Evolutionary conservation across 2,113 vertebrate genomes (phyloP).

Genomic region (Anarrhichthys ocellatus): DNA sequence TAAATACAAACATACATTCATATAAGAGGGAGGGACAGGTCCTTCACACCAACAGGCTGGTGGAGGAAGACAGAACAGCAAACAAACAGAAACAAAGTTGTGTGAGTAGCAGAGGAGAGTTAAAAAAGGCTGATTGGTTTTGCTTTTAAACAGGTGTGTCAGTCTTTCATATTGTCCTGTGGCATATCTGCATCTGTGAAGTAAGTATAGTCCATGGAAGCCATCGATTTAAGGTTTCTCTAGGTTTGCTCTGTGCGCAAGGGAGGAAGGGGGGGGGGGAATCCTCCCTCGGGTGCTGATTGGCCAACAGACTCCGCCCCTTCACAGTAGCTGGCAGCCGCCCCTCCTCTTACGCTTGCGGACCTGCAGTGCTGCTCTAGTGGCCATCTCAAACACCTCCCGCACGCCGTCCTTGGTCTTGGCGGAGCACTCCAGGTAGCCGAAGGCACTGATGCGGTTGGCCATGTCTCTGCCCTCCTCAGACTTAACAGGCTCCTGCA

Average conservation of each 20-base stretch:
- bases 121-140: constrained; percentile 66
- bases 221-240: constrained; percentile 70
- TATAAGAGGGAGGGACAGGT: constrained; percentile 37
- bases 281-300: constrained; percentile 39
- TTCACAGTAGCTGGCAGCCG: constrained; percentile 91
- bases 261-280: background rate
- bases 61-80: constrained; percentile 43
- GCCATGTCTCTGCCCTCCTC: constrained; percentile 99
- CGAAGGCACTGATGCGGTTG: constrained; percentile 95
- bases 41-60: constrained; percentile 56
- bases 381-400: constrained; percentile 99
- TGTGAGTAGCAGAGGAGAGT: constrained; percentile 54
- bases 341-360: constrained; percentile 92
- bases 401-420: constrained; percentile 98
- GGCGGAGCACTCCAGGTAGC: constrained; percentile 98
- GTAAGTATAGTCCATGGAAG: constrained; percentile 76
- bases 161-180: constrained; percentile 73
- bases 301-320: constrained; percentile 22
- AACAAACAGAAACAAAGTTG: constrained; percentile 47
- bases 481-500: constrained; percentile 92
- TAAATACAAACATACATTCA: constrained; percentile 76
- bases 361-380: constrained; percentile 94
- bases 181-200: constrained; percentile 63
- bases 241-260: constrained; percentile 49
- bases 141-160: constrained; percentile 73